Base-by-base conservation (phyloP, 2,797 vertebrate species). In the Taeniopygia guttata region DNA sequence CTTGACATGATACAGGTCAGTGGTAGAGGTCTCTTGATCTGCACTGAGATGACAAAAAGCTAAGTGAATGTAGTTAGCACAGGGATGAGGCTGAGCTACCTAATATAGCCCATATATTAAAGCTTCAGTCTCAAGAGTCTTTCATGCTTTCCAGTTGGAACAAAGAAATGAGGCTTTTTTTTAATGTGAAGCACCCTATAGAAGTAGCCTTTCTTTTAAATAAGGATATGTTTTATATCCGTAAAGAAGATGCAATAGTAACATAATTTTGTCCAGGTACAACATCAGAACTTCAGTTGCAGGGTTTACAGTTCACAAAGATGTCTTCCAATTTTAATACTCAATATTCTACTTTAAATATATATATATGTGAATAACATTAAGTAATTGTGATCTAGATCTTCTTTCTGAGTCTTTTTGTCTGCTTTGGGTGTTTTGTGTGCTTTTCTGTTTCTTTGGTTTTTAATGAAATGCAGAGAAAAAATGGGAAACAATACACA, bases 361-460 rank as follows among this genome's bases (percentile, higher is more conserved):
- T 16, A 36, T 13, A 14, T 46, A 11, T 25, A 3, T 55, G 2
- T 25, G 3, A 36, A 5, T 36, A 21, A 2, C 10, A 51, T 36
- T 23, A 79, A 32, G 5, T 16, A 45, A 58, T 5, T 48, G 9
- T 69, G 3, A 6, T 56, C 21, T 43, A 81, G 9, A 49, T 16
- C 5, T 66, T 19, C 20, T 79, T 76, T 36, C 19, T 45, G 7
- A 67, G 20, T 0, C 16, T 76, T 46, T 45, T 46, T 52, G 1
- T 70, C 56, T 60, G 2, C 2, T 58, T 84, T 64, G 16, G 11
- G 2, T 18, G 9, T 40, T 23, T 46, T 75, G 32, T 9, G 20
- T 8, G 4, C 2, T 15, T 22, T 23, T 36, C 32, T 48, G 3
- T 21, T 32, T 19, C 3, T 4, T 13, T 14, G 5, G 2, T n/a